Percentiles rank a stretch among this genome's conserved stretches.
Conservation (phyloP, 2,113 vertebrate genomes). For the Gymnocephalus cernua region DNA sequence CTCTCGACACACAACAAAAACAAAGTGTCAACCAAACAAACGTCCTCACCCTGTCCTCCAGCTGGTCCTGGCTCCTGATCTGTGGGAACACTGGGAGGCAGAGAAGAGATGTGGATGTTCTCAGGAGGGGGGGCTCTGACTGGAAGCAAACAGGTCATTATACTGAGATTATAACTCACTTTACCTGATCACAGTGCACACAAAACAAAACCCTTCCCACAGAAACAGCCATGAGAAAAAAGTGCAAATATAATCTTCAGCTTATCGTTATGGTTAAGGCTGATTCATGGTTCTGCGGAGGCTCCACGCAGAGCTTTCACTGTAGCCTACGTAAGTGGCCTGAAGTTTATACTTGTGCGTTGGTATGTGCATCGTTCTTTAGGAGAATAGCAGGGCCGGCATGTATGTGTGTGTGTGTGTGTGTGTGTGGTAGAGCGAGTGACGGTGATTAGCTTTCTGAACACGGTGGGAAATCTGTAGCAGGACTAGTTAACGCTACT, state of each 20-base stretch:
- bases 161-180: constrained; percentile 1
- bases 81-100: constrained; percentile 68
- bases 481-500: too few species aligned
- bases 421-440: too few species aligned
- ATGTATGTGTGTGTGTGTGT: too few species aligned
- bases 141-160: constrained; percentile 53
- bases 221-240: constrained; percentile 23
- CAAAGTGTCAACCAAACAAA: constrained; percentile 14
- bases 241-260: not conserved
- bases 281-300: too few species aligned
- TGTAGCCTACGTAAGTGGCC: too few species aligned
- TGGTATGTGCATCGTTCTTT: too few species aligned
- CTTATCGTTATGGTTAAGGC: not conserved
- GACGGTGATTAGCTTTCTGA: too few species aligned
- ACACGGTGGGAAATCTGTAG: too few species aligned
- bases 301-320: too few species aligned
- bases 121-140: constrained; percentile 59
- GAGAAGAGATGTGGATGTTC: constrained; percentile 65
- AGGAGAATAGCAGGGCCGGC: too few species aligned
- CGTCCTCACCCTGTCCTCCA: constrained; percentile 38
- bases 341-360: too few species aligned
- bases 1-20: not conserved
- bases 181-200: constrained; percentile 13
- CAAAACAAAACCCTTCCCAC: constrained; percentile 5
- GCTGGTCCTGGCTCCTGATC: constrained; percentile 25